Evolutionary conservation across 2,888 invertebrate species (phyloP), one percentile per base, ranked within the genome.

Genomic region (Gymnosoma rotundatum): DNA sequence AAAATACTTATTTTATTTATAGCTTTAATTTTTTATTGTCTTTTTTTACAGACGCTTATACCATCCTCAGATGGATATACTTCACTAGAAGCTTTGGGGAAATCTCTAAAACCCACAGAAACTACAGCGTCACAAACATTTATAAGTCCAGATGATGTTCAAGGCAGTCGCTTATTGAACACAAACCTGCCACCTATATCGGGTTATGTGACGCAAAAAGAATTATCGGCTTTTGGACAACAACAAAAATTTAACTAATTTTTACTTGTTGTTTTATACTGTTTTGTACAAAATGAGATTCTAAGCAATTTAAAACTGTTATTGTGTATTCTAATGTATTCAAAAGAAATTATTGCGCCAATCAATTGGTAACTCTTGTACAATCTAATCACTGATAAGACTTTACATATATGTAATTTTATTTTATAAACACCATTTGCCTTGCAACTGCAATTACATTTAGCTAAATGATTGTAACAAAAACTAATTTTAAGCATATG

Each of bases 191-290:
- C 86, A 25, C 87, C 87, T 16, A 88, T 88, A 60, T 88, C 87
- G 12, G 89, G 89, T 8, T 89, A 89, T 82, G 89, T 89, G 16
- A 89, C 89, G 16, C 89, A 88, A 69, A 88, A 88, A 72, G 88
- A 89, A 60, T 83, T 89, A 25, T 88, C 88, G 48, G 88, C 87
- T 10, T 89, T 88, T 73, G 88, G 88, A 5, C 88, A 88, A 70
- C 87, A 87, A 60, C 78, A 78, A 18, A 73, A 81, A 45, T 76
- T 81, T 18, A 84, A 78, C 52, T 84, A 50, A 81, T 45, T n/a
- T n/a, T n/a, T n/a, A 14, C 18, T n/a, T 66, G 38, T 50, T 36
- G 66, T 7, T 64, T 48, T 42, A 54, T 25, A 58, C 32, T 58
- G 52, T 9, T 54, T n/a, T 69, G 76, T 80, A 85, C 83, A 83